Percentiles rank a stretch among this genome's conserved stretches.
phyloP scores from a whole-genome alignment of 2,888 invertebrate species.

The Tetragnatha montana region DNA sequence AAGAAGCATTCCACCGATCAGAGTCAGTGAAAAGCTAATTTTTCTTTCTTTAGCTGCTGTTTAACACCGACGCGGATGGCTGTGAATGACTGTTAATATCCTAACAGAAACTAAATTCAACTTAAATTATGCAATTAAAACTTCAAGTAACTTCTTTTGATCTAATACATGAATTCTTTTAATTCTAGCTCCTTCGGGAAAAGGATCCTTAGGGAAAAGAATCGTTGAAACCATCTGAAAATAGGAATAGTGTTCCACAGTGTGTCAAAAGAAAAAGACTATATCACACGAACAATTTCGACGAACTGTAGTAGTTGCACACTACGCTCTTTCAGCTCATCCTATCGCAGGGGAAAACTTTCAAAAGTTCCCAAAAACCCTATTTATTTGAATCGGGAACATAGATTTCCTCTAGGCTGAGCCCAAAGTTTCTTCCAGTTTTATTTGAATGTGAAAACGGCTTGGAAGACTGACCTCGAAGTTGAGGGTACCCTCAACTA shows the following conservation, averaged over 20 bases:
- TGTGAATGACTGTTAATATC: no score
- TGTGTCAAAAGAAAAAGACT: conserved; percentile 26
- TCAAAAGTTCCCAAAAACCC: conserved; percentile 32
- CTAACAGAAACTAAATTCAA: no score
- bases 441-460: conserved; percentile 24
- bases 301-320: conserved; percentile 1
- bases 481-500: conserved; percentile 4
- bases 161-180: no score
- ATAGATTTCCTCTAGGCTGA: conserved; percentile 31
- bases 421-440: conserved; percentile 32
- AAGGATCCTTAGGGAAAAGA: neutral
- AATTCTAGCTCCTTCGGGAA: no score
- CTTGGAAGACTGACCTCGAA: neutral
- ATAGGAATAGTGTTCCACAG: conserved; percentile 43
- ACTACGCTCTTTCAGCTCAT: conserved; percentile 16
- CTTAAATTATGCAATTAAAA: no score
- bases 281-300: conserved; percentile 22
- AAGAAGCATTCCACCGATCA: no score
- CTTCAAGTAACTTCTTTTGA: no score
- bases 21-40: no score
- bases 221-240: neutral
- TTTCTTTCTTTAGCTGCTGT: no score
- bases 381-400: conserved; percentile 59
- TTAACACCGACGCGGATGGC: no score
- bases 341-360: neutral